phyloP scores from a whole-genome alignment of 1,140 invertebrate genomes.

The Musca domestica region DNA sequence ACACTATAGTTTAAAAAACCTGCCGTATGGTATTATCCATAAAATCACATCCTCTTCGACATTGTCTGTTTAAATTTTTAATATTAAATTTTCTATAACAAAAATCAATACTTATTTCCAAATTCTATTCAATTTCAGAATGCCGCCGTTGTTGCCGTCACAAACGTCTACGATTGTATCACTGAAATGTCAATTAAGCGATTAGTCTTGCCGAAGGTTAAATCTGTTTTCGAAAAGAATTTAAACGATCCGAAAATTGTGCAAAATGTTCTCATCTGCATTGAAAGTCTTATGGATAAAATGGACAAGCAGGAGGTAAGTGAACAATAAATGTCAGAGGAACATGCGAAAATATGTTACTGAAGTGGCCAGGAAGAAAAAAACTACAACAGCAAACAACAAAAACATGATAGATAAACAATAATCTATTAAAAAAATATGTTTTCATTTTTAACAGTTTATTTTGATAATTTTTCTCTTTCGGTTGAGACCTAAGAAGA shows the following conservation, averaged over 20 bases:
- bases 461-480: too few relatives aligned
- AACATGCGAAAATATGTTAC: too few relatives aligned
- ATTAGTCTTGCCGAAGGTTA: constrained; percentile 84
- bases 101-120: not conserved
- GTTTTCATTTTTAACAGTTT: too few relatives aligned
- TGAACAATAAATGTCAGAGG: not conserved
- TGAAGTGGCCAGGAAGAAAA: too few relatives aligned
- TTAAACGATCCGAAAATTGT: constrained; percentile 74
- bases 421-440: too few relatives aligned
- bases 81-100: not conserved
- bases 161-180: constrained; percentile 80
- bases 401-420: not conserved
- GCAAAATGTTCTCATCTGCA: constrained; percentile 72
- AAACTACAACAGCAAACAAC: too few relatives aligned
- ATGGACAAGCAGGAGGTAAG: constrained; percentile 74
- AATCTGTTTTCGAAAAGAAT: constrained; percentile 84
- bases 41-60: not conserved
- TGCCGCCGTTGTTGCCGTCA: constrained; percentile 85
- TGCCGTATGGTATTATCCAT: too few relatives aligned
- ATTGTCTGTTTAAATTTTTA: not conserved
- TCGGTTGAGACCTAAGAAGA: too few relatives aligned
- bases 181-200: constrained; percentile 79
- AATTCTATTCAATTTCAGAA: constrained; percentile 64
- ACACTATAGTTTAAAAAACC: too few relatives aligned
- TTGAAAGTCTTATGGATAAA: constrained; percentile 76